Base-by-base conservation (phyloP, 1,140 invertebrate genomes). In the Diorhabda sublineata region DNA sequence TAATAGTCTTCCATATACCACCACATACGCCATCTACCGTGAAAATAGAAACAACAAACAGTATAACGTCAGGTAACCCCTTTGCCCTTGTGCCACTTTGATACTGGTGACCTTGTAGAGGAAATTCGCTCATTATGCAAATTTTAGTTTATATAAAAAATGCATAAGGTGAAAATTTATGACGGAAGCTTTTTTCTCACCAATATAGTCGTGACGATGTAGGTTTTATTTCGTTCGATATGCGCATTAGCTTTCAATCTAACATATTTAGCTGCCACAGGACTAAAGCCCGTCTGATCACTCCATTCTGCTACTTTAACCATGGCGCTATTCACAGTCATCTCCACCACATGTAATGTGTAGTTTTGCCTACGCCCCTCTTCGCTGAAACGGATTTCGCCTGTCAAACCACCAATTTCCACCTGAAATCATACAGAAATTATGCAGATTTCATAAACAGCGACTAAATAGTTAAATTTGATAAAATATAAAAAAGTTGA, bases 321-420 rank as follows among this genome's bases (percentile, higher is more conserved):
- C 85, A 92, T 91, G 7, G 89, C 92, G 76, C 91, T 93, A 77
- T 94, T 93, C 56, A 93, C 89, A 0, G 92, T 96, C 89, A 98
- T 92, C 82, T 98, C 94, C 69, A 98, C 91, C 42, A 98, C 90
- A 78, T 97, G 94, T 45, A 98, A 85, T 2, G 93, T 92, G 78
- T 97, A 97, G 83, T 97, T 96, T 73, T 90, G 87, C 69, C 96
- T 84, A 74, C 91, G 86, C 58, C 95, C 95, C 74, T 91, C 88
- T 73, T 94, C 91, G 78, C 91, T 92, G 82, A 98, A 96, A 68
- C 88, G 88, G 75, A 98, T 92, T 78, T 90, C 89, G 42, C 96
- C 96, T 0, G 95, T 97, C 68, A 98, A 82, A 41, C 96, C 96
- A 82, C 93, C 91, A 71, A 97, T 87, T 82, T 95, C 91, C 74